Evolutionary conservation across 1,140 invertebrate genomes (phyloP), one percentile per base, ranked within the genome.

Genomic region (Megalonaias nervosa): DNA sequence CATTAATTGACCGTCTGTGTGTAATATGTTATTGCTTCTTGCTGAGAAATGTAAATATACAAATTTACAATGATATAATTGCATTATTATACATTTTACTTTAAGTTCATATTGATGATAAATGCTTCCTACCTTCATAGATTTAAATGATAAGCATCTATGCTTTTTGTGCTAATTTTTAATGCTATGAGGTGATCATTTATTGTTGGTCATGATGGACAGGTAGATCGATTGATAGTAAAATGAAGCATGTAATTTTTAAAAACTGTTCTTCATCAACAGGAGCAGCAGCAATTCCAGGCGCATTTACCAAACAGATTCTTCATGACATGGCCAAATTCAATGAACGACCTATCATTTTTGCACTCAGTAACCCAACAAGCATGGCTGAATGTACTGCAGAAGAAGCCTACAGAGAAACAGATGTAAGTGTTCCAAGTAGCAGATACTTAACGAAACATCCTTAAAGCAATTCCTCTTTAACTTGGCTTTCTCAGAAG

Each of bases 281-380:
- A 90, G 90, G 89, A 66, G 90, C 89, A 31, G 88, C 90, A 48
- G 90, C 88, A 13, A 84, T 90, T n/a, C 78, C 88, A 15, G 88
- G 88, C 13, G 87, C 87, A 17, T 91, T 91, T 80, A 91, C 87
- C 16, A 86, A 89, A 62, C 77, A 85, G 14, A 87, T 91, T 26
- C 67, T 91, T 13, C 73, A 74, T 55, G 71, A 79, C 59, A 91
- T 91, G 90, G 89, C 82, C 48, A 60, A 82, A 55, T 77, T 87
- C 26, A 91, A 91, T 81, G 82, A 90, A 19, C 59, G 85, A 38
- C 90, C 91, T 16, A 86, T 91, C 67, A 90, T 91, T 58, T 91
- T 91, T 80, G 89, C 91, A 61, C 83, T 91, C 0, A 89, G 88
- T 75, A 91, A 91, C 76, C 91, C 91, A 3, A 91, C 90, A 15